These are phyloP conservation scores for Tetraneura akinire DNA, from an alignment of 1,140 invertebrate genomes.

Conservation along the genomic window DNA sequence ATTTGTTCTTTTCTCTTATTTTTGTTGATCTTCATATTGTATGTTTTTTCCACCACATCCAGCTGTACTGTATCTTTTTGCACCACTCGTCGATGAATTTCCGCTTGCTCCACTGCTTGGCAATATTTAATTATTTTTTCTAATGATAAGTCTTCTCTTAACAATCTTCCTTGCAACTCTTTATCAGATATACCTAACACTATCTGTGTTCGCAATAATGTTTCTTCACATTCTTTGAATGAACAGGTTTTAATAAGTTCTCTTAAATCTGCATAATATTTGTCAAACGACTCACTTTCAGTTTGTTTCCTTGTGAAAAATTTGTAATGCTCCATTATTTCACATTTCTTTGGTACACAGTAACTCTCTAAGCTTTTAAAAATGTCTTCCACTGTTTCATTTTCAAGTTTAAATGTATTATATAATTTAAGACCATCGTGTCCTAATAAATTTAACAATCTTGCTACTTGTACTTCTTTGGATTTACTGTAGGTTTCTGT, in stretches of 20 bases:
- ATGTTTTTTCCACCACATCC: no score
- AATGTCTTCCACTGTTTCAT: not conserved
- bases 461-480: not conserved
- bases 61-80: no score
- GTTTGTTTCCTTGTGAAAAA: not conserved
- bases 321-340: not conserved
- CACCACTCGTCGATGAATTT: no score
- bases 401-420: not conserved
- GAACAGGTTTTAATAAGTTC: no score
- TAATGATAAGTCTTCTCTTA: not conserved
- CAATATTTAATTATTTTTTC: not conserved
- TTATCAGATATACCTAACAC: no score
- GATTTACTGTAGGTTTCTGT: not conserved
- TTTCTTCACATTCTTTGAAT: no score
- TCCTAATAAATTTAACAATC: constrained; percentile 8
- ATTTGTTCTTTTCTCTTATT: no score
- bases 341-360: not conserved
- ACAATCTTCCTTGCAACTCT: no score
- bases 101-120: not conserved
- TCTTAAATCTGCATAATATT: not conserved
- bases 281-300: not conserved
- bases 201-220: no score
- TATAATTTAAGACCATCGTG: not conserved
- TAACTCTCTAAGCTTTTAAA: not conserved
- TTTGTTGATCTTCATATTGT: no score